Percentiles rank a stretch among this genome's conserved stretches.
Conservation (phyloP, 2,113 vertebrate genomes). For the Galbula dea region DNA sequence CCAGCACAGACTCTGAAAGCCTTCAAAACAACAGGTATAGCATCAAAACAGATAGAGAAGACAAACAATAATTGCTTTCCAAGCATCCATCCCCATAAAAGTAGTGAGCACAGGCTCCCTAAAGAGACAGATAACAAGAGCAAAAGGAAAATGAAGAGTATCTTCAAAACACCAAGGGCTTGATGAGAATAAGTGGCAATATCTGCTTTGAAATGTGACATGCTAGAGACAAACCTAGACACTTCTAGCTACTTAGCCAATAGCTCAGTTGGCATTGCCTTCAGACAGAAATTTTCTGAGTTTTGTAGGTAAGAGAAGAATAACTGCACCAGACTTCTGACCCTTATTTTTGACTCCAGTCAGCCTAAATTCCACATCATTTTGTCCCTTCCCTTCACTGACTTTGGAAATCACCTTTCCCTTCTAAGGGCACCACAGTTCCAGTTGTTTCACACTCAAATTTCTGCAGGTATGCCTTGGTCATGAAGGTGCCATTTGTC, state of each 20-base stretch:
- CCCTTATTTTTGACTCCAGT: background rate
- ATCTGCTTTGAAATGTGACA: background rate
- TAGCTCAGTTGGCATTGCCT: background rate
- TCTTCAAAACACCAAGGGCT: background rate
- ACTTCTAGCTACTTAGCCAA: background rate
- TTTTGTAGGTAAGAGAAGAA: background rate
- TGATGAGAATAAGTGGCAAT: background rate
- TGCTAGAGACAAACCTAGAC: background rate
- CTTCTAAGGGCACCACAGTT: background rate
- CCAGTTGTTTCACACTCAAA: background rate
- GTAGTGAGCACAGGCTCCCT: background rate
- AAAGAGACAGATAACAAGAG: slow-evolving; percentile 17
- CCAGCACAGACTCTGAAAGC: background rate
- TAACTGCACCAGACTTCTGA: background rate
- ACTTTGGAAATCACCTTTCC: background rate
- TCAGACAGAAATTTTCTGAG: background rate
- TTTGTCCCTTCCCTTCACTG: background rate
- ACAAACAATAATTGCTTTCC: slow-evolving; percentile 46
- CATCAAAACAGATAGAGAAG: slow-evolving; percentile 32
- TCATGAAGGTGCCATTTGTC: background rate
- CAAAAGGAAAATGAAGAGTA: slow-evolving; percentile 4
- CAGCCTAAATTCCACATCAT: background rate
- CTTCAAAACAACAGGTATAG: background rate
- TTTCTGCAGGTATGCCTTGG: background rate
- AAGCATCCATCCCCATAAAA: slow-evolving; percentile 13